These are phyloP conservation scores for Poecile montanus DNA, from an alignment of 2,797 vertebrate genomes.

Conservation along the genomic window DNA sequence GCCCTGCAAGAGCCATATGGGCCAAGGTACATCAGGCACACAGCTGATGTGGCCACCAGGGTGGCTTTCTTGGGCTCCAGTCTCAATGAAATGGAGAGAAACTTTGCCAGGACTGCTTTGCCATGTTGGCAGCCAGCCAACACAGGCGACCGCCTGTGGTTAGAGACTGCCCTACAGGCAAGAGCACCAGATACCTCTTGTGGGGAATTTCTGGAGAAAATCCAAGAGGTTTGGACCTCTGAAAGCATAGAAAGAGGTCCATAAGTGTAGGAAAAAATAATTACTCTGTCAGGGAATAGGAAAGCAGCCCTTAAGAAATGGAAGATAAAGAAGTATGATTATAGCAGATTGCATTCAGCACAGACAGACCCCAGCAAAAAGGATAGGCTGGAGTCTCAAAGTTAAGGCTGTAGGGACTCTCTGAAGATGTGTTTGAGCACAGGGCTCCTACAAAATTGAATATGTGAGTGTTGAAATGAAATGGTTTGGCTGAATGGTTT, in stretches of 20 bases:
- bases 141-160: neutral
- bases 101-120: neutral
- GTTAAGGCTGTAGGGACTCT: neutral
- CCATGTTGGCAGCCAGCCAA: neutral
- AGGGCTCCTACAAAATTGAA: neutral
- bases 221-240: neutral
- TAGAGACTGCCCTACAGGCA: neutral
- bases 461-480: neutral
- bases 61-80: neutral
- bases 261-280: neutral
- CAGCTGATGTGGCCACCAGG: neutral
- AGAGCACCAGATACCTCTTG: neutral
- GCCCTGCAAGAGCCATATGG: neutral
- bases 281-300: neutral
- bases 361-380: neutral
- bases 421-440: neutral
- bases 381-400: neutral
- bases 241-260: neutral
- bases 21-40: neutral
- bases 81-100: neutral
- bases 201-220: constrained; percentile 1
- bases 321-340: neutral
- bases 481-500: neutral
- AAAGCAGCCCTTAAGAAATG: neutral
- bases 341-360: neutral